Percentiles rank a stretch among this genome's conserved stretches.
Conservation (phyloP, 2,888 invertebrate genomes). For the Agriopis leucophaearia region DNA sequence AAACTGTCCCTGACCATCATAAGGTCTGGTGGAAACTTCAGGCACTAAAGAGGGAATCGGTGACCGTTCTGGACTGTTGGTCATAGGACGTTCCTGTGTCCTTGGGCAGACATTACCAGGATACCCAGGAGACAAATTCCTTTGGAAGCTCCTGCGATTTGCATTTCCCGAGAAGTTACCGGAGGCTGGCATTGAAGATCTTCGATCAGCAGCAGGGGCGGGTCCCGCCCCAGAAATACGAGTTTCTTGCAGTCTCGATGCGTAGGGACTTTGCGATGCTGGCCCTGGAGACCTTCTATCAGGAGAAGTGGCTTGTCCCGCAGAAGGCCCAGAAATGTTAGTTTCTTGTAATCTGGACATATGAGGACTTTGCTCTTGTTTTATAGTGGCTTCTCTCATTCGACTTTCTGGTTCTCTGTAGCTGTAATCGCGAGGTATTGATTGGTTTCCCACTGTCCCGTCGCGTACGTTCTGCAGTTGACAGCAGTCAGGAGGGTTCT, state of each 20-base stretch:
- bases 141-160: neutral
- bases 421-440: neutral
- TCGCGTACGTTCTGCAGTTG: neutral
- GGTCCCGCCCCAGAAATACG: neutral
- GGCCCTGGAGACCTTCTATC: neutral
- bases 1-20: slow-evolving; percentile 2
- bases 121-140: neutral
- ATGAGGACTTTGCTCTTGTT: slow-evolving; percentile 1
- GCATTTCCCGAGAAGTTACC: neutral
- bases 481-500: slow-evolving; percentile 1
- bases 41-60: neutral
- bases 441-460: neutral
- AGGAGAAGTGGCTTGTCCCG: neutral
- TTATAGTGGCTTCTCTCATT: neutral
- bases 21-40: neutral
- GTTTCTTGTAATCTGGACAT: neutral
- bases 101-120: neutral
- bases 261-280: neutral
- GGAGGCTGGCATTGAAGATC: neutral
- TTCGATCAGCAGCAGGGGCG: neutral
- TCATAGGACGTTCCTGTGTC: neutral
- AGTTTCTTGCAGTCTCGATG: slow-evolving; percentile 1
- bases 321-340: neutral
- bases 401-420: neutral
- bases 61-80: neutral